phyloP scores from a whole-genome alignment of 2,113 vertebrate species.

The Toxotes jaculatrix region DNA sequence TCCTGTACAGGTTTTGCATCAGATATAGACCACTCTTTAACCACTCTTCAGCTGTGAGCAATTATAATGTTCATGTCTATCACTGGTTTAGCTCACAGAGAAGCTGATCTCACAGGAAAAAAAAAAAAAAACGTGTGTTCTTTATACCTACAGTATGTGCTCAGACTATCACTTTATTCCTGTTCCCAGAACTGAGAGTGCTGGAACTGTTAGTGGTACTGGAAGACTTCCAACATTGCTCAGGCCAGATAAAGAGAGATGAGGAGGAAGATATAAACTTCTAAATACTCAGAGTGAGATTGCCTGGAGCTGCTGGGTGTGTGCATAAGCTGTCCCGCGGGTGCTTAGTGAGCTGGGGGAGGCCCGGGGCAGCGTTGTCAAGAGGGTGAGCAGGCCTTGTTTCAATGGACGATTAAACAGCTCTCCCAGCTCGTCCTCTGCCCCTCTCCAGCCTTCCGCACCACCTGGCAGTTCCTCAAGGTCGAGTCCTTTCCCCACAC shows the following conservation, averaged over 20 bases:
- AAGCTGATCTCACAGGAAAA: not conserved
- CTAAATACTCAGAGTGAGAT: constrained; percentile 36
- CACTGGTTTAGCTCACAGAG: not conserved
- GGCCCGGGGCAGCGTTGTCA: constrained; percentile 38
- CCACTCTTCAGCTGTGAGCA: not conserved
- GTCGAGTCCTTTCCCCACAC: constrained; percentile 41
- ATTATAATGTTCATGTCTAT: not conserved
- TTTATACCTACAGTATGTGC: constrained; percentile 18
- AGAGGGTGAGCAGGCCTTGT: constrained; percentile 53
- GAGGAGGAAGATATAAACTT: constrained; percentile 52
- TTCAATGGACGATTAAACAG: constrained; percentile 63
- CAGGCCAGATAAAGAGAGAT: constrained; percentile 45
- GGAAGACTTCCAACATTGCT: constrained; percentile 39
- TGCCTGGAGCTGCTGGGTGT: constrained; percentile 42
- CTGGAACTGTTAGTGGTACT: constrained; percentile 25
- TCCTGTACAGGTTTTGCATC: not conserved
- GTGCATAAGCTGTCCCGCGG: constrained; percentile 32
- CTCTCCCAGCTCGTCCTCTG: constrained; percentile 45
- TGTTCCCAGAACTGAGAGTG: constrained; percentile 45
- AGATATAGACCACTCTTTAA: not conserved
- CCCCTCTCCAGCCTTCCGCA: constrained; percentile 49
- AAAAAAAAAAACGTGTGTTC: not conserved
- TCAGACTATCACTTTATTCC: constrained; percentile 19
- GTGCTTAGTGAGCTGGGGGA: constrained; percentile 41
- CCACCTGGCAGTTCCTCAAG: constrained; percentile 63